phyloP scores from a whole-genome alignment of 2,113 vertebrate species.

The Neolamprologus hecqui region DNA sequence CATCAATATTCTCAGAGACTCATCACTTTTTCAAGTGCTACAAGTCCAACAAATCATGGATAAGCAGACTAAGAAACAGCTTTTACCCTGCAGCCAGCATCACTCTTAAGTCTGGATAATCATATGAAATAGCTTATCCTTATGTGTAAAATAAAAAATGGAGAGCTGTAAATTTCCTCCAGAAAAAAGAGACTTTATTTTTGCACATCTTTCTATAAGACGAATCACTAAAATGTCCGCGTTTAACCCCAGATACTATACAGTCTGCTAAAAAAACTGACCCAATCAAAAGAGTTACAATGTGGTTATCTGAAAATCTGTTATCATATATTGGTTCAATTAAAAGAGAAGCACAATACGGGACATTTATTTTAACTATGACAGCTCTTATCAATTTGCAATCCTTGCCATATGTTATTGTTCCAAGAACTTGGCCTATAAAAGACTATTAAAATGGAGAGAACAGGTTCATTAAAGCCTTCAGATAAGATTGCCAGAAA shows the following conservation, averaged over 20 bases:
- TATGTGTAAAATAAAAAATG: not conserved
- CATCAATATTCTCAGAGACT: not conserved
- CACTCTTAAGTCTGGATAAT: not conserved
- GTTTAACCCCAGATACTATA: not conserved
- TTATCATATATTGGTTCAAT: not conserved
- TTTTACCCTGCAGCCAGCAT: not conserved
- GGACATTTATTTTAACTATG: not conserved
- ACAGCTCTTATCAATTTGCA: not conserved
- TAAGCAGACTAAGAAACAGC: not conserved
- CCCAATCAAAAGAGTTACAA: not conserved
- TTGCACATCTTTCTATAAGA: not conserved
- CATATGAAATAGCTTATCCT: not conserved
- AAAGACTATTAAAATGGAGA: not conserved
- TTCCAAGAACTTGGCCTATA: not conserved
- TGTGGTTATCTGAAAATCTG: not conserved
- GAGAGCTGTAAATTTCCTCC: not conserved
- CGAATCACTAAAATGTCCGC: not conserved
- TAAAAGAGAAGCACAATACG: not conserved
- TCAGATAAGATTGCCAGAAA: constrained; percentile 22
- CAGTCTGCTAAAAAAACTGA: not conserved
- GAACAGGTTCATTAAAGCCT: not conserved
- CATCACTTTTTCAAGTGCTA: not conserved
- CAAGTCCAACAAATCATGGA: not conserved
- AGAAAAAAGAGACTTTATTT: not conserved
- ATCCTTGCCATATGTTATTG: not conserved